phyloP scores from a whole-genome alignment of 2,113 vertebrate species.

The Myocastor coypus region DNA sequence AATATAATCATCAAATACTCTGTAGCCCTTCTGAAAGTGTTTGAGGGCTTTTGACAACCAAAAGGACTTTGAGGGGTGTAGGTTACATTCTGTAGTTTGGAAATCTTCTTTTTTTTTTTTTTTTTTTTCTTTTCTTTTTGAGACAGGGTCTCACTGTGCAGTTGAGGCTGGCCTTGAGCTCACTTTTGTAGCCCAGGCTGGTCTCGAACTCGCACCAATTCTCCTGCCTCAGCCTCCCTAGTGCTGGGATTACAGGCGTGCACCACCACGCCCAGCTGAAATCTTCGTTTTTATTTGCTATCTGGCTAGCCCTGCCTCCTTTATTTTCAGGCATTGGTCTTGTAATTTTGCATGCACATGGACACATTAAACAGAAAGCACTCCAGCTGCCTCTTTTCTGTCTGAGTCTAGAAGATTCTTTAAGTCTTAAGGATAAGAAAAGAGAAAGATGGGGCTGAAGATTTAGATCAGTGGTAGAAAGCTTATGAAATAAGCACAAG shows the following conservation, averaged over 20 bases:
- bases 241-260: too few relatives aligned
- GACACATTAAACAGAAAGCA: not conserved
- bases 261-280: too few relatives aligned
- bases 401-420: not conserved
- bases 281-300: not conserved
- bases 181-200: too few relatives aligned
- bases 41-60: not conserved
- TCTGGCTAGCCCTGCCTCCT: not conserved
- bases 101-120: not conserved
- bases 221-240: too few relatives aligned
- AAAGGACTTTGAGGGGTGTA: not conserved
- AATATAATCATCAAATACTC: not conserved
- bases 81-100: not conserved
- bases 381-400: not conserved
- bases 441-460: not conserved
- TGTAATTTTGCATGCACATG: not conserved
- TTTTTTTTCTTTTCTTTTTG: too few relatives aligned
- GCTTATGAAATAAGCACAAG: not conserved
- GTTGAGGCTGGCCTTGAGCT: too few relatives aligned
- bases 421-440: not conserved
- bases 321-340: not conserved
- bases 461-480: not conserved
- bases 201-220: too few relatives aligned
- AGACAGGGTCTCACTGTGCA: too few relatives aligned
- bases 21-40: not conserved